Base-by-base conservation (phyloP, 2,888 invertebrate genomes). In the Platerodrilus igneus region DNA sequence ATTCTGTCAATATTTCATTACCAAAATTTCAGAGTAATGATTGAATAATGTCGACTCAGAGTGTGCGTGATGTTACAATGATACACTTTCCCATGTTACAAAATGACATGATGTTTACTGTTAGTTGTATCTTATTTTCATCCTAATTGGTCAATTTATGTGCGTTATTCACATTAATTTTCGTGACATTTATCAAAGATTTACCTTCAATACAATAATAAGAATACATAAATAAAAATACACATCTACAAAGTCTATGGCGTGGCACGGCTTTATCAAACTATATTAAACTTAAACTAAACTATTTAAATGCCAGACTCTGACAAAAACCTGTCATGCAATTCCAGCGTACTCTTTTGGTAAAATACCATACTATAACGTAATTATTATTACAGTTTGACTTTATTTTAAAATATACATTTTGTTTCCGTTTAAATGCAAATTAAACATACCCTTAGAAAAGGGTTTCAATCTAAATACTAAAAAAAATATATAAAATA, bases 331-430 rank as follows among this genome's bases (percentile, higher is more conserved):
- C 20, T 44, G 39, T 42, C 41, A 32, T 30, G 26, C 25, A 27
- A 11, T 46, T 53, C 37, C 45, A 45, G 39, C 37, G 30, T 44
- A 33, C 33, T 53, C 34, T 55, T n/a, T 67, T 72, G 72, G 72
- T 73, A 73, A 73, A 73, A 71, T 73, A 74, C 73, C 73, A 73
- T 74, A 75, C 73, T 68, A 68, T 60, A 73, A 73, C 70, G 72
- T 74, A 73, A 72, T 72, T 60, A 63, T 68, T 64, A 73, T 74
- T 73, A 74, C 72, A 71, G 65, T 68, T 69, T 69, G 68, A 67
- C 62, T 58, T 61, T 53, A 51, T 45, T 42, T 52, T 56, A 57
- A 47, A 51, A 52, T 60, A 55, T 57, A 56, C 57, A 56, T 50
- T 55, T 59, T 54, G 55, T 53, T 51, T 56, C 55, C 55, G 53